Evolutionary conservation across 2,888 invertebrate species (phyloP), one percentile per base, ranked within the genome.

Genomic region (Andrena hattorfiana): DNA sequence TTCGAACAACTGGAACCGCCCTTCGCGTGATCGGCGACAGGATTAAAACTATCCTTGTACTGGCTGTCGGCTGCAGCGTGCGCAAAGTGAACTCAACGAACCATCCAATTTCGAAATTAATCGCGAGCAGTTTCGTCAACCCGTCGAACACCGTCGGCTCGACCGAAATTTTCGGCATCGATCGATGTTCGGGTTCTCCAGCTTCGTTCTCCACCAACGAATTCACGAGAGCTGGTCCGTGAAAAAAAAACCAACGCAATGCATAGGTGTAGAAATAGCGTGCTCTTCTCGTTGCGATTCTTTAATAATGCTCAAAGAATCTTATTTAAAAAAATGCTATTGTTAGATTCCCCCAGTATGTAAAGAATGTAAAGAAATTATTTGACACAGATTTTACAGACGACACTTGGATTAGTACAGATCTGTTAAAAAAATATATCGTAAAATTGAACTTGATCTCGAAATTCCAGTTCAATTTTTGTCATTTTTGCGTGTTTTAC

Each of bases 61-160:
- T 54, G 23, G 59, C 60, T 71, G 71, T 69, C 72, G 32, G 26
- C 28, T 62, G 68, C 68, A 68, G 66, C 42, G 48, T 23, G 23
- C 23, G 67, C 54, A 56, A 68, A 68, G n/a, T 60, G 48, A 30
- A 35, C 51, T 16, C 76, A 59, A 20, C 49, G 71, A 59, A 16
- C 30, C 75, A 51, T 73, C 16, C 68, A 66, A 74, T 81, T 83
- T 81, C 54, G 64, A 77, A 72, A 83, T 77, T 73, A 76, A 81
- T 81, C 56, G 60, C 23, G n/a, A 32, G 16, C 54, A 54, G 32
- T 74, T 70, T 69, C 81, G 76, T 54, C 67, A 71, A 42, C 16
- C 49, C 73, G 48, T 35, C 30, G 35, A 28, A 72, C 49, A 54
- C 51, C 49, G 49, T 60, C 13, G 56, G 48, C 28, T 54, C 49